These are phyloP conservation scores for Chondrosia reniformis DNA, from an alignment of 37 sponge, comb jelly and placozoan species.

Conservation along the genomic window DNA sequence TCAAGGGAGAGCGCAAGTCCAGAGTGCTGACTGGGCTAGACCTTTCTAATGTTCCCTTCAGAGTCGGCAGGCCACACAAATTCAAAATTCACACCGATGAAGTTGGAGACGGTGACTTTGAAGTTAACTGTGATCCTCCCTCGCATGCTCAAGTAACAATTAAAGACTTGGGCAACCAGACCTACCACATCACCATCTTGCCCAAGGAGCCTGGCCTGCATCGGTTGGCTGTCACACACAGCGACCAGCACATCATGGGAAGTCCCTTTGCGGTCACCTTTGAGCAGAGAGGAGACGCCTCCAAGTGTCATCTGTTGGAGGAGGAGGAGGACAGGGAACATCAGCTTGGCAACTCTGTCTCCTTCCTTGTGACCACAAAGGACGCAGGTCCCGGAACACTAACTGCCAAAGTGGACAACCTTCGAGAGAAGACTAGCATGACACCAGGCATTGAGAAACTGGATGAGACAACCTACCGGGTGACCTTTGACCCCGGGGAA, in stretches of 20 bases:
- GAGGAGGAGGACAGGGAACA: constrained; percentile 32
- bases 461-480: constrained; percentile 29
- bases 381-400: constrained; percentile 72
- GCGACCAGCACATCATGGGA: constrained; percentile 72
- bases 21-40: constrained; percentile 55
- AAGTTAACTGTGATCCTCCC: constrained; percentile 36
- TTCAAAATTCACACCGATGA: constrained; percentile 70
- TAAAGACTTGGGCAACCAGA: constrained; percentile 9
- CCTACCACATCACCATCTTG: constrained; percentile 61
- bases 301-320: constrained; percentile 61
- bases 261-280: constrained; percentile 75
- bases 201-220: constrained; percentile 56
- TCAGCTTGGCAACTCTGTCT: constrained; percentile 22
- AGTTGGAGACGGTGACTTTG: constrained; percentile 52
- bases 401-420: constrained; percentile 45
- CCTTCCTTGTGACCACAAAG: constrained; percentile 52
- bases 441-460: constrained; percentile 30
- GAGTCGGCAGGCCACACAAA: constrained; percentile 45
- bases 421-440: constrained; percentile 27
- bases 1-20: constrained; percentile 37
- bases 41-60: constrained; percentile 45
- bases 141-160: constrained; percentile 29
- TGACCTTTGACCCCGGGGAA: constrained; percentile 53
- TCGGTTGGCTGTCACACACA: constrained; percentile 48
- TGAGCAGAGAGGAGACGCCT: constrained; percentile 56